Conservation (phyloP, 1,140 invertebrate genomes). For the Globodera rostochiensis region DNA sequence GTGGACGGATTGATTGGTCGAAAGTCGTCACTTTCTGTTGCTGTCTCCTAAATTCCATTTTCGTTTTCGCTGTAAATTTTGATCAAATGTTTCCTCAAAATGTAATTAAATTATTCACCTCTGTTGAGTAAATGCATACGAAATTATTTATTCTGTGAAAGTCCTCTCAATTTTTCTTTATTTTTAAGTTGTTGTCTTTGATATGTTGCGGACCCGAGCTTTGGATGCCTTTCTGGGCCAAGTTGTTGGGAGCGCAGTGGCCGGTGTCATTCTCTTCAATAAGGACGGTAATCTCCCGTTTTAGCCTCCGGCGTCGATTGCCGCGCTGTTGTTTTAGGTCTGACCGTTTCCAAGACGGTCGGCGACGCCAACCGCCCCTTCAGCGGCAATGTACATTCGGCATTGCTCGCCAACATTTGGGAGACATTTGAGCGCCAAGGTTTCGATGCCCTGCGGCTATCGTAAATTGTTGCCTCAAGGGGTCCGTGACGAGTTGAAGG, state of each 20-base stretch:
- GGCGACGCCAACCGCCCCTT: background rate
- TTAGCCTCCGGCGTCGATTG: too few relatives aligned
- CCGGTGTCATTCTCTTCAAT: conserved; percentile 39
- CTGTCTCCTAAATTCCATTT: conserved; percentile 1
- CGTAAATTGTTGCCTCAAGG: conserved; percentile 21
- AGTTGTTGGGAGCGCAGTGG: conserved; percentile 37
- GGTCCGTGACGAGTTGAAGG: conserved; percentile 35
- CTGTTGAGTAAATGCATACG: background rate
- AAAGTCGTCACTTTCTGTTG: background rate
- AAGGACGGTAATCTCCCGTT: conserved; percentile 33
- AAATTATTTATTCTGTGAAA: background rate
- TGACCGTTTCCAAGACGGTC: conserved; percentile 22
- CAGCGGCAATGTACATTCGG: conserved; percentile 41
- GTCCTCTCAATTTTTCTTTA: background rate
- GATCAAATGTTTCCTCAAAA: conserved; percentile 7
- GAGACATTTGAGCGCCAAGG: conserved; percentile 43
- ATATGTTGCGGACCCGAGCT: conserved; percentile 29
- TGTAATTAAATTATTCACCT: background rate
- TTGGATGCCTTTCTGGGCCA: conserved; percentile 35
- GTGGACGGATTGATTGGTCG: conserved; percentile 87
- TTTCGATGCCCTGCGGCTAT: background rate
- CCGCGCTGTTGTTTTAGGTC: conserved; percentile 13
- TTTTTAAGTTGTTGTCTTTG: background rate
- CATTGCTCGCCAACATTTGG: conserved; percentile 42
- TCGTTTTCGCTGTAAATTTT: background rate